Conservation (phyloP, 2,888 invertebrate genomes). For the Lasioglossum morio region DNA sequence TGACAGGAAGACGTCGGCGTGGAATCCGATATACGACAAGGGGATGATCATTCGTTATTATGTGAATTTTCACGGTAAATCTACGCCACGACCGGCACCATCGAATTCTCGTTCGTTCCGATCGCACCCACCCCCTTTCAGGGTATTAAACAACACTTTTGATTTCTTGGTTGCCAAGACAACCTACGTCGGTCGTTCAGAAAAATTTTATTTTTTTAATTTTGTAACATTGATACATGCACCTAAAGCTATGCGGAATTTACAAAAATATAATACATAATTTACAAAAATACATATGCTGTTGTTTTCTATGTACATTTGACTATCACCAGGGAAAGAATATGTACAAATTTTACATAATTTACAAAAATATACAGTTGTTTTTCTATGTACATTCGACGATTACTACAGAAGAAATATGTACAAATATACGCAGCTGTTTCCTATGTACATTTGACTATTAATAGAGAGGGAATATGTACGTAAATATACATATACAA, state of each 20-base stretch:
- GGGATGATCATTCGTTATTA: slow-evolving; percentile 79
- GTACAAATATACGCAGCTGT: too few relatives aligned
- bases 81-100: slow-evolving; percentile 40
- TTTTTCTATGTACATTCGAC: too few relatives aligned
- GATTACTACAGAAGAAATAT: too few relatives aligned
- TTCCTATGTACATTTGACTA: too few relatives aligned
- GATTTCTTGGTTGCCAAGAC: neutral
- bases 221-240: slow-evolving; percentile 36
- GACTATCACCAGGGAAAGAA: too few relatives aligned
- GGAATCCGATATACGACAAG: slow-evolving; percentile 77
- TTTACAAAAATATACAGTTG: too few relatives aligned
- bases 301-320: too few relatives aligned
- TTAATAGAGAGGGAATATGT: neutral
- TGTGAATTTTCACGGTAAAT: slow-evolving; percentile 77
- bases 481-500: slow-evolving; percentile 53
- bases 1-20: slow-evolving; percentile 80
- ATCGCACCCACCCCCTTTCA: neutral
- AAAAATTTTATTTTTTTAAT: slow-evolving; percentile 18
- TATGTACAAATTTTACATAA: too few relatives aligned
- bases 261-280: slow-evolving; percentile 68
- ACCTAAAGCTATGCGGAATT: slow-evolving; percentile 40
- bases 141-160: neutral
- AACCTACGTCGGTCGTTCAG: neutral
- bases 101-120: slow-evolving; percentile 12
- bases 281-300: too few relatives aligned